phyloP scores from a whole-genome alignment of 2,797 vertebrate species.

The Kryptopterus vitreolus region DNA sequence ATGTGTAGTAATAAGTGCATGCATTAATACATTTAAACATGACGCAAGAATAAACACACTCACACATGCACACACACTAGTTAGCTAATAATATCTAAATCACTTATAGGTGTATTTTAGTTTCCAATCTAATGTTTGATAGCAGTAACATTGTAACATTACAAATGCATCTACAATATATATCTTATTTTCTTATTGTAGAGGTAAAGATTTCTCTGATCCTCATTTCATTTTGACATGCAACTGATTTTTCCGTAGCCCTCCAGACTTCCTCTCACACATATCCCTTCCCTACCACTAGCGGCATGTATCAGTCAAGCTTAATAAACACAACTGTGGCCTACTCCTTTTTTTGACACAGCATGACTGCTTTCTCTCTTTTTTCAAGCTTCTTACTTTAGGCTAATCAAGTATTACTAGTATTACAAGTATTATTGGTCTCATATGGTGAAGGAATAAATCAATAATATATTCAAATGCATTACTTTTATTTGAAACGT shows the following conservation, averaged over 20 bases:
- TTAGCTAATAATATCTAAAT: neutral
- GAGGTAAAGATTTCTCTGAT: neutral
- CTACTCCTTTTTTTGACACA: neutral
- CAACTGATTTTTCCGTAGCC: neutral
- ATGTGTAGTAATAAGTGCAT: no score
- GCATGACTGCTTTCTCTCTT: neutral
- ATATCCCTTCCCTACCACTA: neutral
- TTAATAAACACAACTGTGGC: slow-evolving; percentile 6
- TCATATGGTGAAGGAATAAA: neutral
- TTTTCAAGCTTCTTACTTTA: neutral
- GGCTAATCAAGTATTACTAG: neutral
- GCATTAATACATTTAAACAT: no score
- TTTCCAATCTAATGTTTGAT: no score
- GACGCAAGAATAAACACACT: no score
- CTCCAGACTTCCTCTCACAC: neutral
- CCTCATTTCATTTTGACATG: neutral
- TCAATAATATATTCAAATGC: neutral
- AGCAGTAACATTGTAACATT: no score
- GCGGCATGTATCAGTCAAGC: neutral
- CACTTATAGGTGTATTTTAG: neutral
- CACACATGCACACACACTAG: no score
- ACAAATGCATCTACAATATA: no score
- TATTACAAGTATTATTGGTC: neutral
- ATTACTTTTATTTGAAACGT: neutral
- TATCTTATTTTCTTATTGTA: neutral